These are phyloP conservation scores for Zootoca vivipara DNA, from an alignment of 2,113 vertebrate species.

Conservation along the genomic window DNA sequence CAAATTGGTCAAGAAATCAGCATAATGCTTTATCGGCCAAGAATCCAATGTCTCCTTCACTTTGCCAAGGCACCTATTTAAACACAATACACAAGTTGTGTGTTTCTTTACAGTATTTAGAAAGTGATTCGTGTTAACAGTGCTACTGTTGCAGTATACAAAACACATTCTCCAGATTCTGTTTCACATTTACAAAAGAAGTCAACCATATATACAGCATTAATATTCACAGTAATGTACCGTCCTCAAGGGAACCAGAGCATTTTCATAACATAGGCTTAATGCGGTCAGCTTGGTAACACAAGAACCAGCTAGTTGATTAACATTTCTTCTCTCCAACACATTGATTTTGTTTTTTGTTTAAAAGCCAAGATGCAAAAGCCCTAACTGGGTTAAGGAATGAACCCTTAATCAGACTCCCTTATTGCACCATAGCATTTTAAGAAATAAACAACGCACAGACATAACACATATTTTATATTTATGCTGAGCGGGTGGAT, in stretches of 20 bases:
- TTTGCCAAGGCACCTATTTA: not conserved
- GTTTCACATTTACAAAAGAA: slow-evolving; percentile 32
- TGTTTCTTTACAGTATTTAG: slow-evolving; percentile 62
- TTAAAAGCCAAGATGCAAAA: not conserved
- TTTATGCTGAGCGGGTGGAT: not conserved
- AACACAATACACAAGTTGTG: slow-evolving; percentile 3
- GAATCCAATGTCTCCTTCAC: not conserved
- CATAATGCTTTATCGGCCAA: not conserved
- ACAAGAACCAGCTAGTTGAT: fast-evolving
- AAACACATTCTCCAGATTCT: slow-evolving; percentile 43
- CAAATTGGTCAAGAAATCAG: too few species aligned
- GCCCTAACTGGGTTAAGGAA: not conserved
- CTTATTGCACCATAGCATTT: not conserved
- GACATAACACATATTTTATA: not conserved
- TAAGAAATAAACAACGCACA: not conserved
- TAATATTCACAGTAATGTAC: slow-evolving; percentile 25
- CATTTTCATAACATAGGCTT: not conserved
- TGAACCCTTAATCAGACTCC: not conserved
- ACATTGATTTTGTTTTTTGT: not conserved
- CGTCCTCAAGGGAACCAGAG: not conserved
- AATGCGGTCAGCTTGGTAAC: not conserved
- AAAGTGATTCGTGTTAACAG: slow-evolving; percentile 48
- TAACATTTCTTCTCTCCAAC: not conserved
- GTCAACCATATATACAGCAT: slow-evolving; percentile 22
- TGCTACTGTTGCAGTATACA: slow-evolving; percentile 43